Conservation (phyloP, 2,888 invertebrate species). For the Parapristionchus giblindavisi region DNA sequence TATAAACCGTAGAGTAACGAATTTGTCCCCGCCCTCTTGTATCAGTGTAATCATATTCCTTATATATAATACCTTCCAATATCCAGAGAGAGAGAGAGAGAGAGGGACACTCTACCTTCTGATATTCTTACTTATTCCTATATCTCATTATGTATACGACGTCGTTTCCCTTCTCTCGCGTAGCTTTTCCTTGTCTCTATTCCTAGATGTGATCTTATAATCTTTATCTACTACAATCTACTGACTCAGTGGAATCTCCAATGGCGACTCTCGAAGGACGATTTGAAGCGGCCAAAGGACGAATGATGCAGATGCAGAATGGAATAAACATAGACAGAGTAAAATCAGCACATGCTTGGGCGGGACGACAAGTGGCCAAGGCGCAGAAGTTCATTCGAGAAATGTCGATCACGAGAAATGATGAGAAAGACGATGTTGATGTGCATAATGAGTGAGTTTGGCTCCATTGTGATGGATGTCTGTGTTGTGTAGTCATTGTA, state of each 20-base stretch:
- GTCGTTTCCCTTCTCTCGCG: neutral
- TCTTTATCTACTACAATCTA: neutral
- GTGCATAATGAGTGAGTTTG: conserved; percentile 12
- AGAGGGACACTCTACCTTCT: no score
- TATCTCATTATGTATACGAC: neutral
- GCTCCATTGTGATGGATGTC: no score
- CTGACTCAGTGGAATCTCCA: neutral
- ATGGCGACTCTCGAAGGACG: conserved; percentile 37
- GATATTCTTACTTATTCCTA: no score
- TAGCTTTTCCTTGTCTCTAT: no score
- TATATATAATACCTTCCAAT: no score
- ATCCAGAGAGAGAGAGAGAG: no score
- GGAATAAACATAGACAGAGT: conserved; percentile 26
- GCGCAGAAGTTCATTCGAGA: conserved; percentile 65
- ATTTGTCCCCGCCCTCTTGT: no score
- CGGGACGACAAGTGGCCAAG: conserved; percentile 60
- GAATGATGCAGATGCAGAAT: conserved; percentile 21
- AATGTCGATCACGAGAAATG: conserved; percentile 49
- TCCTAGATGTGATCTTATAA: no score
- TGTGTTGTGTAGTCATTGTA: no score
- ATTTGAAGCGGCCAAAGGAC: conserved; percentile 14
- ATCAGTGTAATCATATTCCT: no score
- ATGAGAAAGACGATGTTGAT: conserved; percentile 43
- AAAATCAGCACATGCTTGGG: conserved; percentile 57
- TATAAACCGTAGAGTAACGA: no score